A percentile compares a stretch with the other conserved stretches of the same genome.
These are phyloP conservation scores for Pseudanteris insignis DNA, from an alignment of 2,888 invertebrate genomes.

Conservation along the genomic window DNA sequence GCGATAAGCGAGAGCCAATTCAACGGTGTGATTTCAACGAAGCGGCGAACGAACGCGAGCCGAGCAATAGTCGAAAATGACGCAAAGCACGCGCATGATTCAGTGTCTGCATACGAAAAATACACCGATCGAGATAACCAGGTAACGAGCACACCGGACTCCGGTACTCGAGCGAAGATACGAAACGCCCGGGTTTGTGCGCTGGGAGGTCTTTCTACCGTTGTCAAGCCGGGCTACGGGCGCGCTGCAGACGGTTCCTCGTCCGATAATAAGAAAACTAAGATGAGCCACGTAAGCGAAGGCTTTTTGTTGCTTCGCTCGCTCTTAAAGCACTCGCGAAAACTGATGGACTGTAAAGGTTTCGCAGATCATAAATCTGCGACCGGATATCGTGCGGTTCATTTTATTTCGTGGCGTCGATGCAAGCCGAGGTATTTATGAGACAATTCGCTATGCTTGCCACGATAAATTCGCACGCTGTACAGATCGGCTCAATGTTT, in stretches of 20 bases:
- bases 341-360: constrained; percentile 41
- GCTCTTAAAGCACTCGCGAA: constrained; percentile 32
- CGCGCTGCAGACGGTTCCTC: constrained; percentile 23
- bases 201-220: constrained; percentile 29
- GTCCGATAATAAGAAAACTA: constrained; percentile 34
- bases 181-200: constrained; percentile 4
- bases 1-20: neutral
- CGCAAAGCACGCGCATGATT: constrained; percentile 33
- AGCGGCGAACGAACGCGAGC: neutral
- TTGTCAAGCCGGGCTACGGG: constrained; percentile 25
- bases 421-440: constrained; percentile 28
- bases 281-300: constrained; percentile 18
- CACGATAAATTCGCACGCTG: constrained; percentile 14
- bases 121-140: constrained; percentile 25
- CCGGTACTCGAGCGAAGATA: constrained; percentile 31
- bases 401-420: constrained; percentile 39
- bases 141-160: constrained; percentile 33
- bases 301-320: constrained; percentile 10
- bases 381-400: constrained; percentile 29
- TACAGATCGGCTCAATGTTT: no score
- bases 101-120: constrained; percentile 19
- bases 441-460: constrained; percentile 32
- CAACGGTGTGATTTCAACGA: neutral
- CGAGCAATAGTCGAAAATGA: constrained; percentile 22
- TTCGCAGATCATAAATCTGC: constrained; percentile 44